These are phyloP conservation scores for Parapristionchus giblindavisi DNA, from an alignment of 2,888 invertebrate species.

Conservation along the genomic window DNA sequence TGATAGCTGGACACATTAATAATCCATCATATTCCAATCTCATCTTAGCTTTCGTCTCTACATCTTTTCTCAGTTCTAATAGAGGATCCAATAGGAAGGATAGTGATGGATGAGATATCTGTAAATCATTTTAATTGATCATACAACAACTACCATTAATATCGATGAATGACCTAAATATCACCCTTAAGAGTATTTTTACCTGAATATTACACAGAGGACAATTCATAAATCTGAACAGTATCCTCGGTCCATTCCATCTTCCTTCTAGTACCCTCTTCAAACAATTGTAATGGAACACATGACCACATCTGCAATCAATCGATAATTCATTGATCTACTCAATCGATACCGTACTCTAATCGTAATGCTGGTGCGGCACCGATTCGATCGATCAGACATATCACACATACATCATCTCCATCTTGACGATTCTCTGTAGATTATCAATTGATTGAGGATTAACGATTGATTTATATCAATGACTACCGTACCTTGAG, in stretches of 20 bases:
- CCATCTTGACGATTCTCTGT: slow-evolving; percentile 80
- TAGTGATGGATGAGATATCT: slow-evolving; percentile 33
- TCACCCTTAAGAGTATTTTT: neutral
- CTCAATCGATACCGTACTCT: neutral
- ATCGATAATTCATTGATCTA: slow-evolving; percentile 76
- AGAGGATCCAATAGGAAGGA: slow-evolving; percentile 30
- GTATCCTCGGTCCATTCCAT: slow-evolving; percentile 94
- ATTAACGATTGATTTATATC: neutral
- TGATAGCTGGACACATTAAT: slow-evolving; percentile 74
- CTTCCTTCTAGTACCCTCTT: slow-evolving; percentile 74
- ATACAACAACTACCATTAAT: neutral
- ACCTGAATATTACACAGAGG: slow-evolving; percentile 85
- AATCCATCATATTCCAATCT: slow-evolving; percentile 93
- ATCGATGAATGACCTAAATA: neutral
- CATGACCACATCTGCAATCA: slow-evolving; percentile 89
- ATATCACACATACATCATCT: slow-evolving; percentile 99
- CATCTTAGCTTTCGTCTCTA: slow-evolving; percentile 91
- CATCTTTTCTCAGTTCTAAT: slow-evolving; percentile 85
- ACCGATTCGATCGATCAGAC: slow-evolving; percentile 94
- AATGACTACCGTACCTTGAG: slow-evolving; percentile 40
- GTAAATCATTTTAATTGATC: neutral
- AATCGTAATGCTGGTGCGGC: slow-evolving; percentile 85
- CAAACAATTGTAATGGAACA: slow-evolving; percentile 89
- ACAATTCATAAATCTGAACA: slow-evolving; percentile 92
- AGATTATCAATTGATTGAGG: neutral